Base-by-base conservation (phyloP, 53 echinoderm and acorn worm genomes). In the Echinarachnius parma region DNA sequence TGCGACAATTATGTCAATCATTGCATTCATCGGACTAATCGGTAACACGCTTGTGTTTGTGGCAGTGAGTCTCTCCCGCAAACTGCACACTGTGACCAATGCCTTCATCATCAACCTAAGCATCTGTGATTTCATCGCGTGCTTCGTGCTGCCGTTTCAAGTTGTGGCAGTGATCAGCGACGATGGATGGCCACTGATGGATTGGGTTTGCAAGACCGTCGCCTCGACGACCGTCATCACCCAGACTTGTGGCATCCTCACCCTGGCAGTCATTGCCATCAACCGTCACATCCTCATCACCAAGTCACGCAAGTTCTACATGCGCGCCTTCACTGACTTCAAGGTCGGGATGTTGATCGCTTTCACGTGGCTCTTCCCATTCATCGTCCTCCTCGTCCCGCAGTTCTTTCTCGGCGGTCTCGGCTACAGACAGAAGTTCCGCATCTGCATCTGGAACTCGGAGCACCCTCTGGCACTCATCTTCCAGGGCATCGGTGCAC, bases 11-110 rank as follows among this genome's bases (percentile, higher is more conserved):
- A 37, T 37, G 32, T 72, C 42, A 0, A 34, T 28, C 9, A 37
- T 72, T 30, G 74, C 55, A 26, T 54, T 60, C 34, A 1, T 78
- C 0, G 78, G 78, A 18, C 19, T 78, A 11, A 53, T 34, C 1
- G 78, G 78, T 27, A 78, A 78, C 53, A 39, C 26, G 3, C 35
- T 78, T 36, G 78, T 78, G 10, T 78, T 78, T 23, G 23, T 78
- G 20, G 63, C 78, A 13, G 63, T 78, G 3, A 39, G 52, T 20
- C 35, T 78, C 15, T 78, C 78, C 24, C 63, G 63, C 11, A 78
- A 78, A 64, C 63, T 78, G 10, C 78, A 64, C 29, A 78, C 35
- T 36, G 53, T 64, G 34, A 78, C 78, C 63, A 78, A 78, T 35
- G 62, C 64, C 1, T 78, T 78, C 35, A 59, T 78, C 16, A 64